These are phyloP conservation scores for Dorcus hopei DNA, from an alignment of 2,888 invertebrate genomes.

Conservation along the genomic window DNA sequence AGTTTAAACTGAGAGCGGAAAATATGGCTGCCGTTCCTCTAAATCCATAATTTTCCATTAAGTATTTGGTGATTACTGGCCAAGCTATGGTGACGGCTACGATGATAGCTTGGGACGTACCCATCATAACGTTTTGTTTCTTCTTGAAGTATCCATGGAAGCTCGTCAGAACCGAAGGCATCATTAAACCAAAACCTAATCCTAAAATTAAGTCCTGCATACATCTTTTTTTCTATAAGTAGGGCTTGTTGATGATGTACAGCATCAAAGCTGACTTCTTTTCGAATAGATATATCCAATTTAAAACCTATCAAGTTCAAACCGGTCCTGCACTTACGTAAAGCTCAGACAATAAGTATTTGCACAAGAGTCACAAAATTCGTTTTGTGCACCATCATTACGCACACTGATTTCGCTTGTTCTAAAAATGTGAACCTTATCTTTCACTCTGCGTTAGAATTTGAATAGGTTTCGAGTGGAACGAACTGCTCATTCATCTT, in stretches of 20 bases:
- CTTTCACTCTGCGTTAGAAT: not conserved
- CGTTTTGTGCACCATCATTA: not conserved
- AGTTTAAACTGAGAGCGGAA: constrained; percentile 65
- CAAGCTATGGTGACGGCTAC: constrained; percentile 67
- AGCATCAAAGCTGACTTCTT: too few relatives aligned
- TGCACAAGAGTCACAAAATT: too few relatives aligned
- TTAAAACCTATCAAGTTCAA: too few relatives aligned
- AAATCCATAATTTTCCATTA: constrained; percentile 64
- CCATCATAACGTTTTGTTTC: constrained; percentile 70
- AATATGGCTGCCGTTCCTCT: constrained; percentile 66
- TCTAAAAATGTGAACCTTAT: not conserved
- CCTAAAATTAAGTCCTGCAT: constrained; percentile 49
- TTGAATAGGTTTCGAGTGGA: too few relatives aligned
- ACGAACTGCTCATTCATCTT: too few relatives aligned
- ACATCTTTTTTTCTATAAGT: too few relatives aligned
- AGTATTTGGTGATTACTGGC: constrained; percentile 61
- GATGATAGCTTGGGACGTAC: constrained; percentile 68
- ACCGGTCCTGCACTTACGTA: too few relatives aligned
- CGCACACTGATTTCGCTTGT: not conserved
- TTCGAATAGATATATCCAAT: too few relatives aligned
- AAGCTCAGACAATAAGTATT: too few relatives aligned
- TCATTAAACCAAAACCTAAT: constrained; percentile 68
- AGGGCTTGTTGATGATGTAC: too few relatives aligned
- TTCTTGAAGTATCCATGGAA: constrained; percentile 73
- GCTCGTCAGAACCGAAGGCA: constrained; percentile 69